Conservation (phyloP, 2,113 vertebrate genomes). For the Peucedramus taeniatus region DNA sequence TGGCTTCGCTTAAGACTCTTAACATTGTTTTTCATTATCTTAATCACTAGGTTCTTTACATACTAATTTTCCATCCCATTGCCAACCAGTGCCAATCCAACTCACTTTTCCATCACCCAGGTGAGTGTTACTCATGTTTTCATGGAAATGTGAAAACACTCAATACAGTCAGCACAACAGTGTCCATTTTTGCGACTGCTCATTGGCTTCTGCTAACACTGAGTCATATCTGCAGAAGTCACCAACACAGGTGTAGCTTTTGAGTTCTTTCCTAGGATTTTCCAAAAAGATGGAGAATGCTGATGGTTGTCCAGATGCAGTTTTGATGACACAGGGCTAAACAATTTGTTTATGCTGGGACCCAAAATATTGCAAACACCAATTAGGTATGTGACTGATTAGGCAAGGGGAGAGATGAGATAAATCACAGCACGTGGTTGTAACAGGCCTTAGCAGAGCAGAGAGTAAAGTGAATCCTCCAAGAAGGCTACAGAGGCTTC, state of each 20-base stretch:
- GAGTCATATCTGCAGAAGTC: background rate
- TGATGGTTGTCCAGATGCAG: background rate
- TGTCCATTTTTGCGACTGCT: background rate
- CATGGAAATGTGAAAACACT: background rate
- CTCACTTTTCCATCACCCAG: slow-evolving; percentile 11
- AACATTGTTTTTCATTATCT: slow-evolving; percentile 64
- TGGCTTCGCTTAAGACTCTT: slow-evolving; percentile 44
- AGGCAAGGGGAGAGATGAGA: slow-evolving; percentile 56
- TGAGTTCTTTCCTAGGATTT: background rate
- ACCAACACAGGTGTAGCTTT: background rate
- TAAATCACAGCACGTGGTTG: slow-evolving; percentile 18
- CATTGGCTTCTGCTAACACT: background rate
- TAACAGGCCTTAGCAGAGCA: slow-evolving; percentile 57
- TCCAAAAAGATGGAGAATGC: background rate
- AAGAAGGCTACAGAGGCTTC: background rate
- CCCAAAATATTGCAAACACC: background rate
- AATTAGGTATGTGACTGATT: background rate
- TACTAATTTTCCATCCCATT: slow-evolving; percentile 53
- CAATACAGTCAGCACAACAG: background rate
- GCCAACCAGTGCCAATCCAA: slow-evolving; percentile 36
- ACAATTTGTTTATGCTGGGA: slow-evolving; percentile 23
- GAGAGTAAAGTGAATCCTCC: background rate
- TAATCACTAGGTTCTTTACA: slow-evolving; percentile 55
- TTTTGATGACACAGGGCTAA: slow-evolving; percentile 36
- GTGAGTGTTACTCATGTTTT: slow-evolving; percentile 61